A percentile compares a stretch with the other conserved stretches of the same genome.
Evolutionary conservation across 1,140 invertebrate genomes (phyloP).

Genomic region (Catajapyx aquilonaris): DNA sequence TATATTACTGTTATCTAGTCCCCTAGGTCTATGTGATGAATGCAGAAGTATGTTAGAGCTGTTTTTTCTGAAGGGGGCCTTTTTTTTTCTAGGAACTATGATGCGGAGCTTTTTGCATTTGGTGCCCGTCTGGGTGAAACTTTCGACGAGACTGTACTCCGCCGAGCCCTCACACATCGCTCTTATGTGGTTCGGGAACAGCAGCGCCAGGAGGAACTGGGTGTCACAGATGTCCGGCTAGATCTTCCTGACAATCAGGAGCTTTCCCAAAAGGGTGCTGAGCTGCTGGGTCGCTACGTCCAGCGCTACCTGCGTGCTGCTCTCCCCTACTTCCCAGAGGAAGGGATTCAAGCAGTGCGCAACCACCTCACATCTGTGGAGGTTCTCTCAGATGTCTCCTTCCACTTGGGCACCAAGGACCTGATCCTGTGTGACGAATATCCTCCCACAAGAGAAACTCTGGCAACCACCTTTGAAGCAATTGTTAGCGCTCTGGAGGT

Average conservation of each 20-base stretch:
- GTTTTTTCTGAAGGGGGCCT: not conserved
- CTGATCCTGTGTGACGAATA: constrained; percentile 60
- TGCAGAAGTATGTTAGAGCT: no score
- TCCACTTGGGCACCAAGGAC: constrained; percentile 56
- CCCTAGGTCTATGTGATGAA: no score
- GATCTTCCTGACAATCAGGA: constrained; percentile 41
- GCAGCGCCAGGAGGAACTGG: constrained; percentile 39
- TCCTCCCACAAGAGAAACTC: constrained; percentile 39
- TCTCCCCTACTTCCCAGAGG: constrained; percentile 47
- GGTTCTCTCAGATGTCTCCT: constrained; percentile 41
- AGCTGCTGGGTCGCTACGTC: constrained; percentile 32
- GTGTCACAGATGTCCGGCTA: constrained; percentile 33
- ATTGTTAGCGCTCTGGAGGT: constrained; percentile 51
- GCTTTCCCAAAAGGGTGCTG: constrained; percentile 39
- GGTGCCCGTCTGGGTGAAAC: constrained; percentile 63
- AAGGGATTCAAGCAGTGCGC: constrained; percentile 36
- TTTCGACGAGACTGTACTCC: constrained; percentile 43
- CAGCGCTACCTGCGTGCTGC: constrained; percentile 32
- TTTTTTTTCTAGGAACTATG: constrained; percentile 42
- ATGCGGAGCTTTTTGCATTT: constrained; percentile 73
- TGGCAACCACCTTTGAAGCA: constrained; percentile 60
- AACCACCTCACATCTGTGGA: constrained; percentile 41
- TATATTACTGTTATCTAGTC: no score
- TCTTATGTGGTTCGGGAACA: constrained; percentile 56
- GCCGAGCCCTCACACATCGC: constrained; percentile 53